Base-by-base conservation (phyloP, 1,140 invertebrate genomes). In the Elymnias hypermnestra region DNA sequence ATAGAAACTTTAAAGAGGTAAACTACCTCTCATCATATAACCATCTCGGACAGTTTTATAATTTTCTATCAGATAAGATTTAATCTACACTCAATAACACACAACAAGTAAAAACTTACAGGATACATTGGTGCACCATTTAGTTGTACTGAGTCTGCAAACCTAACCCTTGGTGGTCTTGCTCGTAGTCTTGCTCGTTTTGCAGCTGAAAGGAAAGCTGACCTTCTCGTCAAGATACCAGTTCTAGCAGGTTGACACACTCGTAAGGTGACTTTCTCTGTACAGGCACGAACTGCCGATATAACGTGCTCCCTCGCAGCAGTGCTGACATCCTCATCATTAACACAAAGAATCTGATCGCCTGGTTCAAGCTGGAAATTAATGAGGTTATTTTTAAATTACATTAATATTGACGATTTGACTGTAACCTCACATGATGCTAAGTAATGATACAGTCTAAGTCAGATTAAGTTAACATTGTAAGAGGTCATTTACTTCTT, bases 251-350 rank as follows among this genome's bases (percentile, higher is more conserved):
- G 95, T 72, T 97, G 95, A 70, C 94, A 95, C 1, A 96, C 95
- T 5, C 92, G 89, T 10, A 97, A 82, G 26, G 88, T 89, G 0
- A 97, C 94, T 9, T 89, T 89, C 4, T 93, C 88, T 22, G 91
- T 87, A 71, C 94, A 95, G 0, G 94, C 92, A 12, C 95, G 89
- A 9, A 98, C 94, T 63, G 96, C 85, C 28, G 95, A 91, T 37
- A 98, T 97, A 15, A 97, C 96, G 81, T 95, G 93, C 78, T 97
- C 95, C 3, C 96, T 81, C 0, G 94, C 94, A 2, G 94, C 93
- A 10, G 90, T 87, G 63, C 92, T 91, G 0, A 97, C 95, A 76
- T 97, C 95, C 85, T 96, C 94, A 0, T 94, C 95, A 72, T 97
- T 97, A 25, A 98, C 95, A 46, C 90, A 89, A 6, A 96, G 87